These are phyloP conservation scores for Boulengeromyrus knoepffleri DNA, from an alignment of 2,113 vertebrate genomes.

Conservation along the genomic window DNA sequence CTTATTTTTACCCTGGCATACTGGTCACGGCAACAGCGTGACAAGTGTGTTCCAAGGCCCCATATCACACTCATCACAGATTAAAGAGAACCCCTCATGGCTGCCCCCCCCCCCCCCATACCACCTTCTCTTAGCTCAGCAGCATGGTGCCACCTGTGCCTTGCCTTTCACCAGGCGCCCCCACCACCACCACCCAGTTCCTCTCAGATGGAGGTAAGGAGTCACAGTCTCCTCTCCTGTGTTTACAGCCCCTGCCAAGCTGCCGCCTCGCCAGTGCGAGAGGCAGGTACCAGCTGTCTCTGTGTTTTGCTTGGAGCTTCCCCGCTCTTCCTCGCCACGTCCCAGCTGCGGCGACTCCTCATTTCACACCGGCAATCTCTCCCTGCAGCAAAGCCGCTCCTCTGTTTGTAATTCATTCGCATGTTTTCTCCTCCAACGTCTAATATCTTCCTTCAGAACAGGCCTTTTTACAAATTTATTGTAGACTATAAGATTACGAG, in stretches of 20 bases:
- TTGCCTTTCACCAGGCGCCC: neutral
- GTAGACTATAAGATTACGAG: neutral
- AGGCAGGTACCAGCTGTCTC: slow-evolving; percentile 31
- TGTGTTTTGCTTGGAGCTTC: slow-evolving; percentile 17
- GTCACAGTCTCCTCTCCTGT: slow-evolving; percentile 17
- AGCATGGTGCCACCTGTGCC: neutral
- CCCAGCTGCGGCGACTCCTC: slow-evolving; percentile 6
- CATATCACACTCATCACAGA: neutral
- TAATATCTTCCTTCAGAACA: slow-evolving; percentile 1
- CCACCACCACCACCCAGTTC: neutral
- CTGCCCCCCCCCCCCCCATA: neutral
- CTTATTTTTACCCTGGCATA: neutral
- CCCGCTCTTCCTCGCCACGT: slow-evolving; percentile 12
- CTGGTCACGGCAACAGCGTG: neutral
- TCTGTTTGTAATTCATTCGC: neutral
- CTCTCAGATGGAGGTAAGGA: slow-evolving; percentile 26
- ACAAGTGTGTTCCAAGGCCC: neutral
- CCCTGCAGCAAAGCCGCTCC: neutral
- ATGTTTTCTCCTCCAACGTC: slow-evolving; percentile 14
- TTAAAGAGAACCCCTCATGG: neutral
- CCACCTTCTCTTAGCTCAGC: neutral
- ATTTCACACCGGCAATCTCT: neutral
- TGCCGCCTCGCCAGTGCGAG: slow-evolving; percentile 28
- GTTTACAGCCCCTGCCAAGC: slow-evolving; percentile 28
- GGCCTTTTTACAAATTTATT: neutral